A percentile compares a stretch with the other conserved stretches of the same genome.
Conservation (phyloP, 2,797 vertebrate species). For the Coregonus sp. region DNA sequence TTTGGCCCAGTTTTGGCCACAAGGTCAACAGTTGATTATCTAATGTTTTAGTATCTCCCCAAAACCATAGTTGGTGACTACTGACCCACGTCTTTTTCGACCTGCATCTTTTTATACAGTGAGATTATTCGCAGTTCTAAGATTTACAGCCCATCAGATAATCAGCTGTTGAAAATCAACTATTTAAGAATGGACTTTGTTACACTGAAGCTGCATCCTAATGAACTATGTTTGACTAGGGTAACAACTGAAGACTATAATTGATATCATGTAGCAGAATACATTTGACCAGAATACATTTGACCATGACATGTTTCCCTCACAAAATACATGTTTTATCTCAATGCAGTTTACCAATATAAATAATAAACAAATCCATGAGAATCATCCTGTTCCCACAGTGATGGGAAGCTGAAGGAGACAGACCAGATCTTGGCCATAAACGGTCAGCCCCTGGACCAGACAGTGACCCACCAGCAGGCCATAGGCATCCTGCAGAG, state of each 20-base stretch:
- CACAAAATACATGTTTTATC: no score
- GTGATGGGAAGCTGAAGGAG: conserved; percentile 93
- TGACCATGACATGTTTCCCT: no score
- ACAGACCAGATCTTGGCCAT: conserved; percentile 97
- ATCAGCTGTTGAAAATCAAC: no score
- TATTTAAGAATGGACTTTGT: no score
- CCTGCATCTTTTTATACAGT: no score
- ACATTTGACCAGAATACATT: not conserved
- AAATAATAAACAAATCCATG: no score
- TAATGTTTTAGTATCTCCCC: not conserved
- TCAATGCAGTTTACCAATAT: no score
- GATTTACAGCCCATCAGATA: no score
- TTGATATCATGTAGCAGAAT: not conserved
- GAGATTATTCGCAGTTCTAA: no score
- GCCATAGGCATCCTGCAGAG: conserved; percentile 91
- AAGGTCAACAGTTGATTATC: not conserved
- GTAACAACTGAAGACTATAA: not conserved
- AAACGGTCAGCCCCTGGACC: conserved; percentile 88
- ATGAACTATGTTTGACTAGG: no score
- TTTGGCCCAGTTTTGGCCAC: not conserved
- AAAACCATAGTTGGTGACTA: not conserved
- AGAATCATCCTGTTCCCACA: conserved; percentile 51
- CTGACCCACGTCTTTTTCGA: not conserved
- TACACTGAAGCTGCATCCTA: no score
- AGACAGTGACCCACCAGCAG: conserved; percentile 94